Evolutionary conservation across 2,113 vertebrate genomes (phyloP).

Genomic region (Notothenia rossii): DNA sequence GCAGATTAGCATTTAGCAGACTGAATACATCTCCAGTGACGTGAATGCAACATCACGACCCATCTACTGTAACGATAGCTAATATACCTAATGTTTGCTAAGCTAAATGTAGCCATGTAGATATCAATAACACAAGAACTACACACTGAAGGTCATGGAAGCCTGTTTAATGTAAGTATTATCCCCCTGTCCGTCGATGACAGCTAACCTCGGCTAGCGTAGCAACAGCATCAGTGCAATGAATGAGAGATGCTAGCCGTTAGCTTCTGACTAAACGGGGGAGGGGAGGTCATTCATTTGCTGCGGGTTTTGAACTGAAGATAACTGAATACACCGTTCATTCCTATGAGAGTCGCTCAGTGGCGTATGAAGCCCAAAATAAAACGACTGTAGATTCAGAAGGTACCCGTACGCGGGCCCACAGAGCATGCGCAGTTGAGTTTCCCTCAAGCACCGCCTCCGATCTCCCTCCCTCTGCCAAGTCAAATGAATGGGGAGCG

Average conservation of each 20-base stretch:
- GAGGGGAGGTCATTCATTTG: slow-evolving; percentile 86
- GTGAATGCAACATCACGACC: slow-evolving; percentile 50
- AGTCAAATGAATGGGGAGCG: too few species aligned
- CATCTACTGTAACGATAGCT: slow-evolving; percentile 11
- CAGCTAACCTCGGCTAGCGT: slow-evolving; percentile 2
- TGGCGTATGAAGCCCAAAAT: too few species aligned
- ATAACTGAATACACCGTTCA: too few species aligned
- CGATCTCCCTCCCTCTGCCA: too few species aligned
- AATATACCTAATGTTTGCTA: slow-evolving; percentile 1
- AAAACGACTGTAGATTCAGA: too few species aligned
- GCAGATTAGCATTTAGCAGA: not conserved
- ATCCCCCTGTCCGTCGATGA: not conserved
- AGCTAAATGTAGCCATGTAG: not conserved
- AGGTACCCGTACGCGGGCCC: too few species aligned
- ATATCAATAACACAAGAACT: not conserved
- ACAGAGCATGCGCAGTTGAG: too few species aligned
- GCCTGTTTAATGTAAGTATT: not conserved
- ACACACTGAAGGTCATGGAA: not conserved
- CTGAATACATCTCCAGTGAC: slow-evolving; percentile 19
- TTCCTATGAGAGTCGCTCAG: too few species aligned
- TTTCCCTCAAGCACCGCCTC: too few species aligned
- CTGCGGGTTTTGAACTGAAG: slow-evolving; percentile 49
- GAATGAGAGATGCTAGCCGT: slow-evolving; percentile 45
- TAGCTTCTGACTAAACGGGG: slow-evolving; percentile 68
- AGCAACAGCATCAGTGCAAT: slow-evolving; percentile 25